Base-by-base conservation (phyloP, 2,113 vertebrate genomes). In the Mixornis gularis region DNA sequence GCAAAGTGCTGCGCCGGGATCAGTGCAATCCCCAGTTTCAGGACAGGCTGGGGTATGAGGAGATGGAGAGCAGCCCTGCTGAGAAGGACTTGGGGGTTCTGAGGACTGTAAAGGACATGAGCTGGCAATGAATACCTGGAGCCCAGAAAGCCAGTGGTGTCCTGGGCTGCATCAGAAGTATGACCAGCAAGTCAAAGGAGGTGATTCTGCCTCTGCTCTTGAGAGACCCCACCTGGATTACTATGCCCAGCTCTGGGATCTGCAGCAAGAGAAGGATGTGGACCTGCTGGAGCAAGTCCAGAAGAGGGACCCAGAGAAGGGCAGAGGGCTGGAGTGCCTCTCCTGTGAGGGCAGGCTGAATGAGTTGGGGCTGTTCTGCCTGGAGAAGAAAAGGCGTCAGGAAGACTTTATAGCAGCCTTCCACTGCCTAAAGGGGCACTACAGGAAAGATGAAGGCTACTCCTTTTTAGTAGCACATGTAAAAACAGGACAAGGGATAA, bases 21-120 rank as follows among this genome's bases (percentile, higher is more conserved):
- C 0, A 0, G 25, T n/a, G 14, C n/a, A 43, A 30, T 32, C 7
- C 30, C 12, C 7, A 6, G 6, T 5, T 53, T 85, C 26, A 53
- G 9, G 4, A 32, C 17, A 9, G 19, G 20, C n/a, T 65, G n/a
- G 4, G 8, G 9, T 7, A 24, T 53, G 66, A 59, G 7, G 7
- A 30, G 15, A 27, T 36, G 36, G 26, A 27, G 34, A 79, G 30
- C 44, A 79, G 66, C 25, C 9, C 8, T 53, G 46, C 7, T 0
- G 0, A 65, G 29, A 27, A 24, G 17, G 17, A 27, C 4, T 53
- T 46, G 13, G 15, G 13, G 3, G 1, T 65, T 7, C 25, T 65
- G n/a, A 7, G 7, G 3, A 14, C 40, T 19, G 19, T 14, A 32
- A 65, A 34, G 29, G 34, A 6, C 20, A 13, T 22, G 38, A 71